Percentiles rank a stretch among this genome's conserved stretches.
Evolutionary conservation across 2,888 invertebrate species (phyloP).

Genomic region (Hoplodrina blanda): DNA sequence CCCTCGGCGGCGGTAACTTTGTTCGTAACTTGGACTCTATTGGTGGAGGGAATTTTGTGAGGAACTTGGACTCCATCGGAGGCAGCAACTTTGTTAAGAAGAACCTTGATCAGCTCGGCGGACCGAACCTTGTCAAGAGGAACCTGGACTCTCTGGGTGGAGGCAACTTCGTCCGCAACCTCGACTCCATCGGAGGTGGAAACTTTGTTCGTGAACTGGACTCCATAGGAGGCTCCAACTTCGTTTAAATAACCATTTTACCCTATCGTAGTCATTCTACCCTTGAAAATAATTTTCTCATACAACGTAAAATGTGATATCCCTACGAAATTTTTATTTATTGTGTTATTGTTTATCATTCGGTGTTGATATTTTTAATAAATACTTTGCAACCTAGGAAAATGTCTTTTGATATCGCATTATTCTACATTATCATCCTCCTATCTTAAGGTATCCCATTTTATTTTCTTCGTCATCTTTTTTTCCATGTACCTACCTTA

Average conservation of each 20-base stretch:
- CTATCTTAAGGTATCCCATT: neutral
- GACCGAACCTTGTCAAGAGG: slow-evolving; percentile 84
- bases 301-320: slow-evolving; percentile 78
- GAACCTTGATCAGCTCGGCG: slow-evolving; percentile 84
- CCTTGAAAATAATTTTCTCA: slow-evolving; percentile 57
- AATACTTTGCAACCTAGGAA: slow-evolving; percentile 70
- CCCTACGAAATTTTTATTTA: slow-evolving; percentile 68
- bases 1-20: slow-evolving; percentile 83
- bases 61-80: slow-evolving; percentile 82
- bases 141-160: slow-evolving; percentile 85
- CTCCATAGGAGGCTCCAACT: slow-evolving; percentile 82
- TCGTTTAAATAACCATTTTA: slow-evolving; percentile 72
- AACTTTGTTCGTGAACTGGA: slow-evolving; percentile 86
- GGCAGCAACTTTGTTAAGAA: slow-evolving; percentile 85
- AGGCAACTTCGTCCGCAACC: slow-evolving; percentile 83
- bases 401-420: slow-evolving; percentile 21
- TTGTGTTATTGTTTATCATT: slow-evolving; percentile 64
- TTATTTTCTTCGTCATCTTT: neutral
- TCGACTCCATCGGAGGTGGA: slow-evolving; percentile 88
- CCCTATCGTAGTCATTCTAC: slow-evolving; percentile 52
- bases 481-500: neutral
- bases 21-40: slow-evolving; percentile 83
- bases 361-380: slow-evolving; percentile 71
- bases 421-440: neutral
- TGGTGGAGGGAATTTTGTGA: slow-evolving; percentile 85